These are phyloP conservation scores for Chaetoderma sp. DNA, from an alignment of 2,888 invertebrate genomes.

Conservation along the genomic window DNA sequence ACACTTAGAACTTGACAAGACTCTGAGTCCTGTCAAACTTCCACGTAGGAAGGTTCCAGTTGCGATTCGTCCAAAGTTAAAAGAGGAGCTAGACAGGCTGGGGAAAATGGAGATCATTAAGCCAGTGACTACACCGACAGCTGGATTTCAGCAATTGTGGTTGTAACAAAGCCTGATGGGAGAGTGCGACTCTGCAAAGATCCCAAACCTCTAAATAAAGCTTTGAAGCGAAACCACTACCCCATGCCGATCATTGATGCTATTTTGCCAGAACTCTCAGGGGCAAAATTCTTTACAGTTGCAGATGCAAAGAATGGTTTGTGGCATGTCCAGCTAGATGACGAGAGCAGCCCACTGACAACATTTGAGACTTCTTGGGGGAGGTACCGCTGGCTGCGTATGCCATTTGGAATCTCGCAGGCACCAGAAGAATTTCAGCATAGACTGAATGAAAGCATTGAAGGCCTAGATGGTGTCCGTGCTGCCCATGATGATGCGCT, in stretches of 20 bases:
- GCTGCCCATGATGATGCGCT: conserved; percentile 29
- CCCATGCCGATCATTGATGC: conserved; percentile 17
- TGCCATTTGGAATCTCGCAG: conserved; percentile 39
- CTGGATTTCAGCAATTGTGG: conserved; percentile 34
- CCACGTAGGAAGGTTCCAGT: neutral
- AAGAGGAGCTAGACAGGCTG: neutral
- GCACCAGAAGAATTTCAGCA: conserved; percentile 39
- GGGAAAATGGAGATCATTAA: conserved; percentile 10
- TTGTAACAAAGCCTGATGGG: conserved; percentile 14
- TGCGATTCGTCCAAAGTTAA: neutral
- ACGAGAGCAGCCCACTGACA: conserved; percentile 30
- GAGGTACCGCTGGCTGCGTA: conserved; percentile 35
- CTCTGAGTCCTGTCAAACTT: neutral
- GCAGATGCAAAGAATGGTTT: conserved; percentile 28
- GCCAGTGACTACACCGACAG: conserved; percentile 25
- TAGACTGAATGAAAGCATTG: conserved; percentile 3
- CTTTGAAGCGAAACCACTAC: conserved; percentile 22
- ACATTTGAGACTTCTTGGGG: conserved; percentile 40
- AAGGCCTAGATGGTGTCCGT: conserved; percentile 20
- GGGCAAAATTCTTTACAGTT: conserved; percentile 7
- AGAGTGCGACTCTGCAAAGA: conserved; percentile 31
- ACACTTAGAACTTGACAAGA: conserved; percentile 6
- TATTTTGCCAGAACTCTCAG: conserved; percentile 13
- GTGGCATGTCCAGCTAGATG: conserved; percentile 29
- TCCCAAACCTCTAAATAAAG: conserved; percentile 31